phyloP scores from a whole-genome alignment of 30 jellyfish, hydroid and myxozoan genomes.

The Mastigias papua region DNA sequence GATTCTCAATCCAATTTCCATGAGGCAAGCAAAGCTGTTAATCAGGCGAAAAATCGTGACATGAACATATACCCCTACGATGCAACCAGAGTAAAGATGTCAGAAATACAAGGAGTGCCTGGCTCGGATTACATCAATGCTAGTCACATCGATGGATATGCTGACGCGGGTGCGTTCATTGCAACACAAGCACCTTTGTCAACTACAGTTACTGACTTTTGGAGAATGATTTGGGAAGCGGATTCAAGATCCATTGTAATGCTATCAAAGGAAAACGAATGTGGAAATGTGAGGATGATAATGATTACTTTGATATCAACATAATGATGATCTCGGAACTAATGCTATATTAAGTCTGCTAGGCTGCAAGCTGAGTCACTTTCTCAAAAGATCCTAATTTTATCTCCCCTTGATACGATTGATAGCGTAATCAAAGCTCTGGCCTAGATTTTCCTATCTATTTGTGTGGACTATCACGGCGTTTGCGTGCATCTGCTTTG shows the following conservation, averaged over 20 bases:
- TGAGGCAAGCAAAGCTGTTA: constrained; percentile 84
- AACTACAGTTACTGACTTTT: constrained; percentile 87
- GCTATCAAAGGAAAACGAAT: constrained; percentile 91
- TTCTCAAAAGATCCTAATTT: too few relatives aligned
- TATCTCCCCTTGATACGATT: too few relatives aligned
- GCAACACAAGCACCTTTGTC: constrained; percentile 99
- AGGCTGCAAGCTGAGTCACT: too few relatives aligned
- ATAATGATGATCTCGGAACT: too few relatives aligned
- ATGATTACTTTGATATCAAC: background rate
- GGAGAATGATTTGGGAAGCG: constrained; percentile 99
- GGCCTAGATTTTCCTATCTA: too few relatives aligned
- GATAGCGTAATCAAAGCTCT: too few relatives aligned
- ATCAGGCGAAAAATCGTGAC: constrained; percentile 91
- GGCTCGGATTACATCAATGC: constrained; percentile 98
- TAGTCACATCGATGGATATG: constrained; percentile 86
- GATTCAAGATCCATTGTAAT: constrained; percentile 88
- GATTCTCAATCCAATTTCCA: constrained; percentile 68
- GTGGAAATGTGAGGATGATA: constrained; percentile 73
- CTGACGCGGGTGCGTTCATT: constrained; percentile 72
- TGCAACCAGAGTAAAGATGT: constrained; percentile 82
- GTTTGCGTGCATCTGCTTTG: too few relatives aligned
- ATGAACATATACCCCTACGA: constrained; percentile 97
- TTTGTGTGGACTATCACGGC: too few relatives aligned
- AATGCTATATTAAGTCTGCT: too few relatives aligned
- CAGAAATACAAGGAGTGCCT: constrained; percentile 63